These are phyloP conservation scores for Cyprinodon variegatus DNA, from an alignment of 2,113 vertebrate genomes.

Conservation along the genomic window DNA sequence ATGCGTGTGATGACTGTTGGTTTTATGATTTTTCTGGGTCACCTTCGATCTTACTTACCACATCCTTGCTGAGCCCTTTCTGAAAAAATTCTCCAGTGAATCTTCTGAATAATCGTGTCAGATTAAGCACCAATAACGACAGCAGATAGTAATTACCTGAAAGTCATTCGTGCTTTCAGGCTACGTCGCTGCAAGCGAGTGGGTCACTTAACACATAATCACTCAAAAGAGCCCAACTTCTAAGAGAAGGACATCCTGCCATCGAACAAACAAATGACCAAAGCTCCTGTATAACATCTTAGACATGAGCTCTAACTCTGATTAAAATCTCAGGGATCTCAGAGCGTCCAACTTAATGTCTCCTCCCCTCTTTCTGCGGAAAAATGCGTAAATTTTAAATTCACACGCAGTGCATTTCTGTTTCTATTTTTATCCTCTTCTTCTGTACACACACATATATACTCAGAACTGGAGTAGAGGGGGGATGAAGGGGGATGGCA, in stretches of 20 bases:
- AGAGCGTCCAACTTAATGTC: constrained; percentile 12
- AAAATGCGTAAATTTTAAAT: not conserved
- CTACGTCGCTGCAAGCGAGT: constrained; percentile 23
- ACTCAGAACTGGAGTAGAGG: no score
- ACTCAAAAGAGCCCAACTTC: constrained; percentile 9
- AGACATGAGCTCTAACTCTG: constrained; percentile 20
- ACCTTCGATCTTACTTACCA: constrained; percentile 15
- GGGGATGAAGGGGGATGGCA: no score
- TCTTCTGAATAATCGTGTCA: constrained; percentile 23
- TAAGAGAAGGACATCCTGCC: not conserved
- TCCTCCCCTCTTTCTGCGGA: constrained; percentile 5
- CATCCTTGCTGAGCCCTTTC: not conserved
- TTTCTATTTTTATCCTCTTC: not conserved
- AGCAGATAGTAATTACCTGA: constrained; percentile 20
- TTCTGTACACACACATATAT: not conserved
- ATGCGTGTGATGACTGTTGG: no score
- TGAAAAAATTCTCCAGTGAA: not conserved
- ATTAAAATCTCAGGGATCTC: constrained; percentile 28
- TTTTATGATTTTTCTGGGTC: not conserved
- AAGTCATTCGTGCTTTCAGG: constrained; percentile 36
- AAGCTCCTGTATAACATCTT: constrained; percentile 1
- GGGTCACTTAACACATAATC: constrained; percentile 38
- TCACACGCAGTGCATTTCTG: not conserved
- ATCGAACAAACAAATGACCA: constrained; percentile 25
- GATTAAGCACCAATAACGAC: constrained; percentile 34